Conservation (phyloP, 2,888 invertebrate species). For the Electrophaes corylata region DNA sequence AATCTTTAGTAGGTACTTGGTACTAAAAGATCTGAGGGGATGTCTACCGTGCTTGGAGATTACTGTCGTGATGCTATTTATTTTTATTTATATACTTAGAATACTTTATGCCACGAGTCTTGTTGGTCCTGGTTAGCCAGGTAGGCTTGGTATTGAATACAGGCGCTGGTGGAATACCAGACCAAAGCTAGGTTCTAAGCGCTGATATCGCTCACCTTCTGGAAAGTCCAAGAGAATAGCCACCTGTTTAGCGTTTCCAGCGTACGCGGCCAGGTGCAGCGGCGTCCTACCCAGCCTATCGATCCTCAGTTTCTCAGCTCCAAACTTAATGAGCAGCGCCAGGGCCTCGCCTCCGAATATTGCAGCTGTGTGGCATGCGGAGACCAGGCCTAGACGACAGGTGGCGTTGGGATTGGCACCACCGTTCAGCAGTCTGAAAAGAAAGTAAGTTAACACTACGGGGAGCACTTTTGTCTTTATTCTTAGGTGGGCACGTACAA, state of each 20-base stretch:
- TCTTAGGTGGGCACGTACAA: no score
- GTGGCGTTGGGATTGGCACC: slow-evolving; percentile 81
- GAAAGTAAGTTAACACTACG: no score
- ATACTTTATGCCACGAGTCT: no score
- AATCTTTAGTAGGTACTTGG: no score
- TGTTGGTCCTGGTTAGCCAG: no score
- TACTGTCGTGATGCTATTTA: no score
- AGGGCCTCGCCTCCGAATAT: slow-evolving; percentile 68
- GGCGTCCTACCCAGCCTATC: slow-evolving; percentile 77
- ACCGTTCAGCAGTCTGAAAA: slow-evolving; percentile 66
- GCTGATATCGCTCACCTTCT: slow-evolving; percentile 57
- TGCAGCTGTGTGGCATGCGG: slow-evolving; percentile 78
- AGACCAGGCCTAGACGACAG: slow-evolving; percentile 70
- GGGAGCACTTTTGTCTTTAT: no score
- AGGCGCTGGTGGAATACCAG: no score
- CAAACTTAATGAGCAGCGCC: slow-evolving; percentile 66
- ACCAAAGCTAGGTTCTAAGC: neutral
- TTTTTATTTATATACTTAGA: no score
- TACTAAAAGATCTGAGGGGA: no score
- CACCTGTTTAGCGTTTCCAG: slow-evolving; percentile 72
- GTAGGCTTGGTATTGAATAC: no score
- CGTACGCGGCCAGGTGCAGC: slow-evolving; percentile 77
- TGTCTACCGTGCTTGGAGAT: no score
- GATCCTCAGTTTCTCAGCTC: slow-evolving; percentile 69
- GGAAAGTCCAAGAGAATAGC: slow-evolving; percentile 72